Percentiles rank a stretch among this genome's conserved stretches.
Evolutionary conservation across 2,797 vertebrate species (phyloP).

Genomic region (Acanthis flammea): DNA sequence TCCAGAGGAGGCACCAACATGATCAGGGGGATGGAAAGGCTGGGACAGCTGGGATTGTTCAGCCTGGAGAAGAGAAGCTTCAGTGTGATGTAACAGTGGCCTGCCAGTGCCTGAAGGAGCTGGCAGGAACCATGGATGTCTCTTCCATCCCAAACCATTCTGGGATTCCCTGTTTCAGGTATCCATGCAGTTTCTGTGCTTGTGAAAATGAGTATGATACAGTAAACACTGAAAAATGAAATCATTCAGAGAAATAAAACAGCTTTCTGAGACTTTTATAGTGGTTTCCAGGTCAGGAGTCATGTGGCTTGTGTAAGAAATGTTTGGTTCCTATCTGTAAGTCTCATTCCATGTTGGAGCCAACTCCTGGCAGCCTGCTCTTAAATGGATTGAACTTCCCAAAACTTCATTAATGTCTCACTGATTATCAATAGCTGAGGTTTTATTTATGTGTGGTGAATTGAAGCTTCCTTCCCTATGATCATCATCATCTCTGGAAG

Average conservation of each 20-base stretch:
- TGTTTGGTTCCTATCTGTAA: not conserved
- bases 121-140: not conserved
- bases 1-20: not conserved
- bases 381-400: not conserved
- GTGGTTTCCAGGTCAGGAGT: not conserved
- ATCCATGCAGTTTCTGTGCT: not conserved
- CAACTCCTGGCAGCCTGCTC: not conserved
- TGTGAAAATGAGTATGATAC: not conserved
- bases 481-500: not conserved
- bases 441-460: not conserved
- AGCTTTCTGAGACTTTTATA: not conserved
- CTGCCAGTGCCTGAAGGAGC: not conserved
- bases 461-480: not conserved
- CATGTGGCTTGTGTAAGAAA: not conserved
- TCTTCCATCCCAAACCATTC: not conserved
- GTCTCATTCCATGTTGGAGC: not conserved
- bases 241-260: not conserved
- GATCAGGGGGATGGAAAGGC: not conserved
- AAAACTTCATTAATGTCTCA: not conserved
- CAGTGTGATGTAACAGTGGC: accelerated
- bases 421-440: not conserved
- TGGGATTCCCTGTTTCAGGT: accelerated
- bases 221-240: not conserved
- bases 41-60: not conserved
- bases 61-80: not conserved